Evolutionary conservation across 2,888 invertebrate species (phyloP), one percentile per base, ranked within the genome.

Genomic region (Pasiphila rectangulata): DNA sequence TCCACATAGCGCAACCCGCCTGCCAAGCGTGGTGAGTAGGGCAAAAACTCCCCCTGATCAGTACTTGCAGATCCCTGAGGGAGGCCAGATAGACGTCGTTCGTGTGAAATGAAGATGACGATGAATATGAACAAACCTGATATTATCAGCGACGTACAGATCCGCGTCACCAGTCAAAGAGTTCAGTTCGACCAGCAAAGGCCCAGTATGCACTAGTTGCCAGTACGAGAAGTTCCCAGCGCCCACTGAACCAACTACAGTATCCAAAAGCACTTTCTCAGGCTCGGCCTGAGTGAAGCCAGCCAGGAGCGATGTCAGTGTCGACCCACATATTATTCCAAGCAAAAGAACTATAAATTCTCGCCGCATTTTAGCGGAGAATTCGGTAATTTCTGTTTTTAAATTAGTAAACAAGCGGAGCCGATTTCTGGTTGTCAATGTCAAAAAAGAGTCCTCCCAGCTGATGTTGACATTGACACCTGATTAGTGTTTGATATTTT

Each of bases 161-260:
- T 88, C 88, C 0, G 87, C 88, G 44, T 88, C 88, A 1, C 88
- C 88, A 0, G 70, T 55, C 20, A 84, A 9, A 1, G 86, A 82
- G 0, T 75, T 81, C 5, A 88, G 43, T 58, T 87, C 86, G 0
- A 88, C 72, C 16, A 79, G 45, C 24, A 88, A 35, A 9, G 80
- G 81, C 1, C 88, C 87, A 0, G 63, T 61, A 24, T 87, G 83
- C 0, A 80, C 81, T 4, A 85, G 61, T 62, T 86, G 85, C 88
- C 87, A 88, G 44, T 84, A 88, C 0, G 88, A 83, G 54, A 85
- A 86, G 67, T 87, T 87, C 0, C 88, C 88, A 1, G 83, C 83
- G 0, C 83, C 81, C 0, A 88, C 87, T 0, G 63, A 59, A 0
- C 88, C 87, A 0, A 69, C 65, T 0, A 87, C 86, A 0, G 82